phyloP scores from a whole-genome alignment of 2,888 invertebrate genomes.

The Automeris io region DNA sequence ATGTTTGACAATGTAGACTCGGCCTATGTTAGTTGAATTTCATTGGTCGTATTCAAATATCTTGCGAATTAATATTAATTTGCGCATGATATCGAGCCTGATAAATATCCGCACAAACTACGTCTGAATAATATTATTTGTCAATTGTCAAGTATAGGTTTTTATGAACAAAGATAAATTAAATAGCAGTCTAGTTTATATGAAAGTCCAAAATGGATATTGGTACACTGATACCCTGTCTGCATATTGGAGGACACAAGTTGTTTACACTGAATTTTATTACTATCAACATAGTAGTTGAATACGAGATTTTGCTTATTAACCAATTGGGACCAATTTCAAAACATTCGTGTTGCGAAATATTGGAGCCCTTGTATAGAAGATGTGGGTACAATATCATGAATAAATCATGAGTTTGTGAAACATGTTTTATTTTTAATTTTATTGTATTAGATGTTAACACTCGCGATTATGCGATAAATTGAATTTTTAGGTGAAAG shows the following conservation, averaged over 20 bases:
- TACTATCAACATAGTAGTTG: background rate
- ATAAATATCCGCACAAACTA: conserved; percentile 19
- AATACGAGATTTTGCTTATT: conserved; percentile 1
- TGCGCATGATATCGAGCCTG: conserved; percentile 13
- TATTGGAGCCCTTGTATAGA: background rate
- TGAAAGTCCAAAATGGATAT: conserved; percentile 8
- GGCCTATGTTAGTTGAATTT: conserved; percentile 19
- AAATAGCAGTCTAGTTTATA: conserved; percentile 1
- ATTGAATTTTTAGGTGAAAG: no score
- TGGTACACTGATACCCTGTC: conserved; percentile 10
- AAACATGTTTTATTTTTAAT: background rate
- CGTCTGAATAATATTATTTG: conserved; percentile 12
- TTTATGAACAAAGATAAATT: conserved; percentile 5
- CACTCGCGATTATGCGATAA: no score
- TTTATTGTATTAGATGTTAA: no score
- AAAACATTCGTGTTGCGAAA: background rate
- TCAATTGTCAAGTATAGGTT: conserved; percentile 11
- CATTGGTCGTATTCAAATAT: conserved; percentile 20
- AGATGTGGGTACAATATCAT: conserved; percentile 1
- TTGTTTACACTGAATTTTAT: conserved; percentile 3
- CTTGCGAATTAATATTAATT: conserved; percentile 24
- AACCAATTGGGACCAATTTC: conserved; percentile 1
- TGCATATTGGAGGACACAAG: conserved; percentile 6
- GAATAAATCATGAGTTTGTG: conserved; percentile 1
- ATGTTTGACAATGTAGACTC: conserved; percentile 15